Percentiles rank a stretch among this genome's conserved stretches.
phyloP scores from a whole-genome alignment of 2,113 vertebrate genomes.

The Chloropsis cyanopogon region DNA sequence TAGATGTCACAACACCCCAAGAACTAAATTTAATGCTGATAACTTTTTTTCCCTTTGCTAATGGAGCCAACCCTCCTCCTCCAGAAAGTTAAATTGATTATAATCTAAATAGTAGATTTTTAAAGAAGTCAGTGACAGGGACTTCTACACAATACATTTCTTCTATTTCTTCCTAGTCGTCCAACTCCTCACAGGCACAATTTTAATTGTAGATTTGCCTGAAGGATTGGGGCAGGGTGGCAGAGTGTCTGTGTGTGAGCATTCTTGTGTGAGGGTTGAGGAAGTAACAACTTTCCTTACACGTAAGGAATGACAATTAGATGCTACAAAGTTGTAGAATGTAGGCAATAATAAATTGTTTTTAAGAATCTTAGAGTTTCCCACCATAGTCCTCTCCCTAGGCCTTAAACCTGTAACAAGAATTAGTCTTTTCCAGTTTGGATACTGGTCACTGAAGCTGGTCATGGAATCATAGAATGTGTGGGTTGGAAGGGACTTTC shows the following conservation, averaged over 20 bases:
- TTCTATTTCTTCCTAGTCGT: background rate
- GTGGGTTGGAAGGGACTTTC: background rate
- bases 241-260: no score
- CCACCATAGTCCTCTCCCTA: background rate
- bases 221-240: background rate
- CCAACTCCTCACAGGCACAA: background rate
- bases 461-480: background rate
- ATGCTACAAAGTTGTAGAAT: background rate
- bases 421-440: background rate
- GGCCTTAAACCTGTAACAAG: background rate
- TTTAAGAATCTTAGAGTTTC: background rate
- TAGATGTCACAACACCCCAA: background rate
- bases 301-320: background rate
- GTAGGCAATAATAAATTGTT: background rate
- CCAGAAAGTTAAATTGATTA: background rate
- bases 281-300: background rate
- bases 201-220: background rate
- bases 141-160: background rate
- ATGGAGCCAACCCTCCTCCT: background rate
- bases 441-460: background rate
- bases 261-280: background rate
- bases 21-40: background rate
- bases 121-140: background rate
- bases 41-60: background rate
- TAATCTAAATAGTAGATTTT: background rate